These are phyloP conservation scores for Lottia gigantea DNA, from an alignment of 2,888 invertebrate species.

Conservation along the genomic window DNA sequence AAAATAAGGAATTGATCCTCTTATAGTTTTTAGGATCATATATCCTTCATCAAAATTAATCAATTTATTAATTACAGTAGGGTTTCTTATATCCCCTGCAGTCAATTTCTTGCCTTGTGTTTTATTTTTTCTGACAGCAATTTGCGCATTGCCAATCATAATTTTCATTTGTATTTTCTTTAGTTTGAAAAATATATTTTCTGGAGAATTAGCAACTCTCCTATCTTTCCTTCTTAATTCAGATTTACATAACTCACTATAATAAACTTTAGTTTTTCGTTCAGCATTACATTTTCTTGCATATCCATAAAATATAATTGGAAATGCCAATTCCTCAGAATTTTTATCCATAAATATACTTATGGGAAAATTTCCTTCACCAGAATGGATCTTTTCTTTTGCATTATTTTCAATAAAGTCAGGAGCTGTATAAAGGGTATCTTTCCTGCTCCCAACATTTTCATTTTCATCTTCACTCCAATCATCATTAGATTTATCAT, in stretches of 20 bases:
- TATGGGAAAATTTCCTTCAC: background rate
- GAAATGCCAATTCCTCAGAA: background rate
- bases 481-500: background rate
- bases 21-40: constrained; percentile 23
- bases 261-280: background rate
- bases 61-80: background rate
- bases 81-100: background rate
- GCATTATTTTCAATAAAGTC: no score
- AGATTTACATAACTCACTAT: background rate
- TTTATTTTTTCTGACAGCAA: background rate
- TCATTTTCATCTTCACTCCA: background rate
- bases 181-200: background rate
- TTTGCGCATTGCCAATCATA: background rate
- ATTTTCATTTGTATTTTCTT: background rate
- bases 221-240: background rate
- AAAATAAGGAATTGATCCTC: constrained; percentile 16
- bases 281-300: background rate
- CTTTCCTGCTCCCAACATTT: background rate
- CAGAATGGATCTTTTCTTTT: no score
- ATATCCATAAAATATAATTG: background rate
- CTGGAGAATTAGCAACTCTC: background rate
- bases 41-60: constrained; percentile 20
- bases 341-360: constrained; percentile 7
- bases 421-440: background rate
- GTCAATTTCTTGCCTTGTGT: background rate